These are phyloP conservation scores for Pavo muticus DNA, from an alignment of 2,113 vertebrate species.

Conservation along the genomic window DNA sequence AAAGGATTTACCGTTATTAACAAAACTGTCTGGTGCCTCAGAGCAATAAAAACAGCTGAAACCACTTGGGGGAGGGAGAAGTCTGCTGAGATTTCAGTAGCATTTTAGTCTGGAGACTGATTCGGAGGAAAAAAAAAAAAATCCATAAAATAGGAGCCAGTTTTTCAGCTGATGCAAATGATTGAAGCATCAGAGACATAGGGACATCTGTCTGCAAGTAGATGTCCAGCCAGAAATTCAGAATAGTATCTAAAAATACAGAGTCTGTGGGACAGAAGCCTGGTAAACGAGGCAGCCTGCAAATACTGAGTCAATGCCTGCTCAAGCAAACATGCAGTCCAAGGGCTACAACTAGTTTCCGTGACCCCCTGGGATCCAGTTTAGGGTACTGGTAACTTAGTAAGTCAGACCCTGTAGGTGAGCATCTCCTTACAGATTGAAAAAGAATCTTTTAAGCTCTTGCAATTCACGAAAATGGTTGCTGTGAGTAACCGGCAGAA, in stretches of 20 bases:
- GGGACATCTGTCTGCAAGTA: background rate
- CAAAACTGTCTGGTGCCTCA: conserved; percentile 76
- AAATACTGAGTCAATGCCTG: background rate
- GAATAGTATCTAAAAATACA: background rate
- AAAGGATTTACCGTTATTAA: conserved; percentile 83
- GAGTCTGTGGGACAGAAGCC: background rate
- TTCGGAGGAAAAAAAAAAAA: background rate
- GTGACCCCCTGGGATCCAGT: background rate
- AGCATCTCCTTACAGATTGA: background rate
- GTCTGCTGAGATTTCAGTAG: conserved; percentile 68
- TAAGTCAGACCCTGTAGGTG: background rate
- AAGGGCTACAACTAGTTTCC: background rate
- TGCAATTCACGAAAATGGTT: background rate
- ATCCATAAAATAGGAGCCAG: conserved; percentile 24
- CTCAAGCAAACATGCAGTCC: fast-evolving
- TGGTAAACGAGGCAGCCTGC: fast-evolving
- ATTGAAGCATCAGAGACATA: background rate
- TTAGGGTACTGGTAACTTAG: background rate
- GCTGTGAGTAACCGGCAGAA: background rate
- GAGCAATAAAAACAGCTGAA: conserved; percentile 72
- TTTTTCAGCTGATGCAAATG: conserved; percentile 15
- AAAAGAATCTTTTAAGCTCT: background rate
- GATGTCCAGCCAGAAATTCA: background rate
- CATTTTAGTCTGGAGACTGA: conserved; percentile 57
- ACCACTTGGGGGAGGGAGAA: conserved; percentile 39